A percentile compares a stretch with the other conserved stretches of the same genome.
These are phyloP conservation scores for Amblyornis subalaris DNA, from an alignment of 2,113 vertebrate genomes.

Conservation along the genomic window DNA sequence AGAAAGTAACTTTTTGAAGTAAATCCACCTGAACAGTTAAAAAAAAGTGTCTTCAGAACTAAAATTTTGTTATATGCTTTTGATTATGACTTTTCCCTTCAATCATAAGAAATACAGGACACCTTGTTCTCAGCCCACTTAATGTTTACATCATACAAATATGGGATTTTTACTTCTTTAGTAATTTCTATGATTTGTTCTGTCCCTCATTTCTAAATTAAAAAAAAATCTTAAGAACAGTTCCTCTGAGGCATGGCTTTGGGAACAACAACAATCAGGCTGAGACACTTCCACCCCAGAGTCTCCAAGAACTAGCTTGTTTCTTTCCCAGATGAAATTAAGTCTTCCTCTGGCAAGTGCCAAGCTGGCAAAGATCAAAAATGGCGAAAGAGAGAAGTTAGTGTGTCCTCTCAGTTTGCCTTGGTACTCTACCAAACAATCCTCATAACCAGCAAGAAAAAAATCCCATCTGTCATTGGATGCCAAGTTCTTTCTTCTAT, in stretches of 20 bases:
- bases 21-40: not conserved
- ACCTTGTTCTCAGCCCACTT: constrained; percentile 11
- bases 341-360: not conserved
- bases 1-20: not conserved
- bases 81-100: not conserved
- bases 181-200: constrained; percentile 8
- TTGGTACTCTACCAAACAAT: constrained; percentile 18
- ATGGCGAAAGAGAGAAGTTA: not conserved
- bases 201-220: not conserved
- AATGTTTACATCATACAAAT: not conserved
- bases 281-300: not conserved
- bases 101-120: not conserved
- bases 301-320: not conserved
- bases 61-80: not conserved
- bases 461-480: not conserved
- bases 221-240: not conserved
- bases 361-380: constrained; percentile 34
- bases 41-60: not conserved
- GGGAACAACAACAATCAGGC: not conserved
- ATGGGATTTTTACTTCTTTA: not conserved
- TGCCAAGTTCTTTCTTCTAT: constrained; percentile 16
- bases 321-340: constrained; percentile 26
- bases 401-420: not conserved
- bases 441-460: not conserved
- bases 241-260: not conserved